A percentile compares a stretch with the other conserved stretches of the same genome.
phyloP scores from a whole-genome alignment of 2,797 vertebrate genomes.

The Nasua narica region DNA sequence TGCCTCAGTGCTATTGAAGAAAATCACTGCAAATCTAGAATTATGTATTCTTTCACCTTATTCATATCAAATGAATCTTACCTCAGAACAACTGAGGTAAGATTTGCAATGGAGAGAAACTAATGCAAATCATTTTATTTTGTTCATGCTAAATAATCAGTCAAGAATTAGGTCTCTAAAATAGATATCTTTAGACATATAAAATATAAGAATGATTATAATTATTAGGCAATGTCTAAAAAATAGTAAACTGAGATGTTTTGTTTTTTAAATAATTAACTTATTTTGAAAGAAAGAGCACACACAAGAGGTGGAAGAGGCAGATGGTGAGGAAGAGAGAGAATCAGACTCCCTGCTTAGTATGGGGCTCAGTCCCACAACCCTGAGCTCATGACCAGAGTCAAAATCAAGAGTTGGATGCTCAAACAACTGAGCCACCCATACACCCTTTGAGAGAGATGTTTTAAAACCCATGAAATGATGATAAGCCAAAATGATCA shows the following conservation, averaged over 20 bases:
- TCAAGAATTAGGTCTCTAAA: neutral
- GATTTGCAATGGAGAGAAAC: neutral
- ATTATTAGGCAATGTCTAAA: neutral
- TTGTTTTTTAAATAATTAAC: neutral
- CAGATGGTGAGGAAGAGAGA: neutral
- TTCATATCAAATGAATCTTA: neutral
- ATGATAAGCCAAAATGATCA: neutral
- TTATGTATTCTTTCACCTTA: neutral
- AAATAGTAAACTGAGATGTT: neutral
- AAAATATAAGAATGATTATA: neutral
- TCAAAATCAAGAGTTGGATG: neutral
- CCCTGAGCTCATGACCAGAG: neutral
- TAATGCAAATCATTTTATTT: neutral
- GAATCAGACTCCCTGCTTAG: neutral
- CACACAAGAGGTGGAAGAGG: neutral
- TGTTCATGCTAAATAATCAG: neutral
- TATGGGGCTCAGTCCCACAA: neutral
- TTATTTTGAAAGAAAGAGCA: neutral
- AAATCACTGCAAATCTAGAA: neutral
- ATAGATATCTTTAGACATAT: neutral
- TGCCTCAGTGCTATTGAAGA: neutral
- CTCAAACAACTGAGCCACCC: neutral
- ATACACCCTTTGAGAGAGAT: neutral
- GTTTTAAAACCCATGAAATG: neutral
- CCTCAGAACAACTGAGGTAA: neutral